A percentile compares a stretch with the other conserved stretches of the same genome.
These are phyloP conservation scores for Sinosuthora webbiana DNA, from an alignment of 2,113 vertebrate genomes.

Conservation along the genomic window DNA sequence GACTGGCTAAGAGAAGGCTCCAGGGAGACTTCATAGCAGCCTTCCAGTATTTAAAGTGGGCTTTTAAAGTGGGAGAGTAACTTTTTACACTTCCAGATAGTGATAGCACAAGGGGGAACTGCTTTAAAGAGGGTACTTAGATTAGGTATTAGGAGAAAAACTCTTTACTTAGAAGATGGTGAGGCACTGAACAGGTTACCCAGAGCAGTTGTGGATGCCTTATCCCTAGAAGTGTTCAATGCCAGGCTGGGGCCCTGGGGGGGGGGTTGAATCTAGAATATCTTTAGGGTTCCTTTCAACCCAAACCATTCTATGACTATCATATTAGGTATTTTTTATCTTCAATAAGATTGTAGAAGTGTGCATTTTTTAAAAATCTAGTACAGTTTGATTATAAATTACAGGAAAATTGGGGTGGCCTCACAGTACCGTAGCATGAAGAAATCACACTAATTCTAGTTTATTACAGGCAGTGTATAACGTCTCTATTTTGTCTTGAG, in stretches of 20 bases:
- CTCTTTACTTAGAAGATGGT: not conserved
- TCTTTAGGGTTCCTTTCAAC: not conserved
- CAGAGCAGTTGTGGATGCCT: not conserved
- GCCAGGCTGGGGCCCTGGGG: not conserved
- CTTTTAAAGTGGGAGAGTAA: not conserved
- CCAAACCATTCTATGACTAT: not conserved
- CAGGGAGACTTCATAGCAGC: not conserved
- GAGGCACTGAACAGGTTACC: not conserved
- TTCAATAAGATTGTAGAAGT: not conserved
- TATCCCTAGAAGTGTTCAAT: not conserved
- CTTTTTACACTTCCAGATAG: not conserved
- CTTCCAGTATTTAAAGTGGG: not conserved
- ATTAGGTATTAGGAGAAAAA: not conserved
- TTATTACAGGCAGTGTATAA: not conserved
- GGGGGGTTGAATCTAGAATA: not conserved
- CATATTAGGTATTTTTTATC: not conserved
- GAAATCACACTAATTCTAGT: not conserved
- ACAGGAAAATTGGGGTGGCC: not conserved
- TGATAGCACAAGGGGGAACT: accelerated
- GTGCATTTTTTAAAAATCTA: not conserved
- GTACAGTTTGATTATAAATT: not conserved
- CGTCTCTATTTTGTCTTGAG: not conserved
- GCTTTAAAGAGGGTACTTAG: not conserved
- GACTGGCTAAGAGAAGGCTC: not conserved
- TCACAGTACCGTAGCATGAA: not conserved